Evolutionary conservation across 2,113 vertebrate species (phyloP).

Genomic region (Megaptera novaeangliae): DNA sequence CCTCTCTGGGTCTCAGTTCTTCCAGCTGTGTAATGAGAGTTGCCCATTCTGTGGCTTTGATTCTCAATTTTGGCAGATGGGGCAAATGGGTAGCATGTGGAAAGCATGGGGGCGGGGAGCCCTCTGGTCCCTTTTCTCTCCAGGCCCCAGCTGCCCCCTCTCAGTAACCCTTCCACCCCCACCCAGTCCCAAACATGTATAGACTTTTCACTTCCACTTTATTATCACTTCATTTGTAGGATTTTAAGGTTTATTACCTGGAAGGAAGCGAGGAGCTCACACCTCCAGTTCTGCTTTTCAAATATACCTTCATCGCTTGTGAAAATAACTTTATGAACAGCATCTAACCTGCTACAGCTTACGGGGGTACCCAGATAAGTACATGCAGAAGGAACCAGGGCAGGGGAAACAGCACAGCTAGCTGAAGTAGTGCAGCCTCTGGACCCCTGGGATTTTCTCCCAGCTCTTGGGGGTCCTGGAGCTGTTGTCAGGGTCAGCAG

Average conservation of each 20-base stretch:
- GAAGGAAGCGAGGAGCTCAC: slow-evolving; percentile 49
- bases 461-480: background rate
- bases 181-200: background rate
- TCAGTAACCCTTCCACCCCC: background rate
- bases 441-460: background rate
- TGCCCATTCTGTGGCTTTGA: background rate
- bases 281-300: slow-evolving; percentile 62
- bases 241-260: slow-evolving; percentile 63
- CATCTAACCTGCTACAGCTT: slow-evolving; percentile 26
- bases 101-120: background rate
- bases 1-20: background rate
- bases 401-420: background rate
- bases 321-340: slow-evolving; percentile 65
- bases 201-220: slow-evolving; percentile 47
- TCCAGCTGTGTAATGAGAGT: background rate
- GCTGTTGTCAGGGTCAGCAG: background rate
- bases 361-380: slow-evolving; percentile 2
- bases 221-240: slow-evolving; percentile 73
- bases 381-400: background rate
- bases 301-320: slow-evolving; percentile 61
- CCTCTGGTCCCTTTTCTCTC: background rate
- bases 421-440: background rate
- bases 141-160: background rate
- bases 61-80: background rate
- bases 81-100: too few relatives aligned